Evolutionary conservation across 2,797 vertebrate genomes (phyloP), one percentile per base, ranked within the genome.

Genomic region (Arnoldichthys spilopterus): DNA sequence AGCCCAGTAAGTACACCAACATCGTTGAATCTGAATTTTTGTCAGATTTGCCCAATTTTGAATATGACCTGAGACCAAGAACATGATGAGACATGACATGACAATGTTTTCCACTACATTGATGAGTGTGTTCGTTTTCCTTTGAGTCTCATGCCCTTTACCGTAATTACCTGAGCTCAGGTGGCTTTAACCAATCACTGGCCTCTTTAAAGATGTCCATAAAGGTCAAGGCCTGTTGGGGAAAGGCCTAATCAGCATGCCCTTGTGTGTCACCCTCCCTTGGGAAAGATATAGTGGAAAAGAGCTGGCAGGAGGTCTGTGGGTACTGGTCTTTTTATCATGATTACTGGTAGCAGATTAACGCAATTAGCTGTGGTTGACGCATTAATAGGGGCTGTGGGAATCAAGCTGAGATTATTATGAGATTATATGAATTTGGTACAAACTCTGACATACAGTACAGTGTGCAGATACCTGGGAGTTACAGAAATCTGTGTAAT

Each of bases 181-280:
- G 77, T 80, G 79, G 66, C 37, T 75, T 72, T 64, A 81, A 6
- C 32, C 74, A 32, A 64, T 77, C 76, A 79, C 64, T 78, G 59
- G 54, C 53, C 16, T 70, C 74, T 87, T 87, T 86, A 77, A 86
- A 85, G 76, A 74, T 47, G 69, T 64, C 56, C 67, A 72, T 74
- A 85, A 85, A 85, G 85, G 86, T 85, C 76, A 85, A 63, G 49
- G 66, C 51, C 76, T 79, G 74, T 62, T 80, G 45, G 53, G 69
- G 58, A 79, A 72, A 72, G 53, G 74, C 68, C 80, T 85, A 79
- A 84, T 83, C 84, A 83, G 69, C 32, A 22, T 63, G 68, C 66
- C 73, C 80, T 76, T 40, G 30, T 72, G 30, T 83, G 63, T 81
- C 63, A 79, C 59, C 53, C 53, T 66, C 58, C 68, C 49, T 47